Conservation (phyloP, 2,888 invertebrate genomes). For the Ornithoptera priamus region DNA sequence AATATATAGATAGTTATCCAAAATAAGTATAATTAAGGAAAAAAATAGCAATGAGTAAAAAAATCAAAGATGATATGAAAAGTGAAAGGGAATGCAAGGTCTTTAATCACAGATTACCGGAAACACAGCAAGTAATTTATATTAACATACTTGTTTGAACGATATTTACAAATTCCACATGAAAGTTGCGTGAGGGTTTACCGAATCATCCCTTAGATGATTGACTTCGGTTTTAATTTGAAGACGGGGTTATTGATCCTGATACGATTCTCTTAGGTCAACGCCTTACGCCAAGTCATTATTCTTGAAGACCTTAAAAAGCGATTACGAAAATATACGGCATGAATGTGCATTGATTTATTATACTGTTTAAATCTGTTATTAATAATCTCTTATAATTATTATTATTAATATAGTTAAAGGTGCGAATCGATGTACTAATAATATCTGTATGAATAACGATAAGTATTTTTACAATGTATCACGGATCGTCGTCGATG, state of each 20-base stretch:
- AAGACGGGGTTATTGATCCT: too few species aligned
- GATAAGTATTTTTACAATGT: constrained; percentile 20
- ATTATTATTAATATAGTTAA: not conserved
- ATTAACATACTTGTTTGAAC: too few species aligned
- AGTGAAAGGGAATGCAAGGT: not conserved
- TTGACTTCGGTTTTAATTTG: too few species aligned
- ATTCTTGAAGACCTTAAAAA: not conserved
- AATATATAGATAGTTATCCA: too few species aligned
- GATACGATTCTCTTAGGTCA: too few species aligned
- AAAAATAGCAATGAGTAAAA: too few species aligned
- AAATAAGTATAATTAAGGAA: too few species aligned
- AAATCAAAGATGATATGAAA: too few species aligned
- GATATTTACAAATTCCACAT: too few species aligned
- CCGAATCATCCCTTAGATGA: too few species aligned
- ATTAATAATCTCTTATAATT: not conserved
- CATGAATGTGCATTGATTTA: not conserved
- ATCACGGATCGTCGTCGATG: constrained; percentile 35
- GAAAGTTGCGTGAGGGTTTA: too few species aligned
- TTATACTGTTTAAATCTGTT: not conserved
- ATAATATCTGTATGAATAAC: constrained; percentile 19
- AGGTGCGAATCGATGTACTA: constrained; percentile 21
- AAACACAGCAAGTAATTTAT: not conserved
- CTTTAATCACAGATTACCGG: not conserved
- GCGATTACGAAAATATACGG: not conserved
- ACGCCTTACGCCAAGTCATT: too few species aligned